Conservation (phyloP, 2,888 invertebrate genomes). For the Caradrina kadenii region DNA sequence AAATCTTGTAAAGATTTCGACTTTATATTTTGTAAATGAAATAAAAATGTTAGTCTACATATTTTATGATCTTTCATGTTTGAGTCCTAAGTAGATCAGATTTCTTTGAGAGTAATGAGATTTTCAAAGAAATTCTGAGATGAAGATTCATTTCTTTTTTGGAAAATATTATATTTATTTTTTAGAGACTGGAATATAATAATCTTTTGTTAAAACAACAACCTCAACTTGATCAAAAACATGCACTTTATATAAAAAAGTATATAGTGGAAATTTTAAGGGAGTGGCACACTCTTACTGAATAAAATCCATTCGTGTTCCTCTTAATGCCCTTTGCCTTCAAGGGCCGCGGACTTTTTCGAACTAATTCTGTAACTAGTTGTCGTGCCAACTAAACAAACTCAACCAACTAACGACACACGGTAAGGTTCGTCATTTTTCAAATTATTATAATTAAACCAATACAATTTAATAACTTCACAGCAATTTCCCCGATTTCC, state of each 20-base stretch:
- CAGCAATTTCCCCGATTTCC: constrained; percentile 67
- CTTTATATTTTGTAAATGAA: constrained; percentile 6
- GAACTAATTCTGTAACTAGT: too few species aligned
- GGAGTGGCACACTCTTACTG: too few species aligned
- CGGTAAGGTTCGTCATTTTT: neutral
- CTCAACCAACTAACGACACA: neutral
- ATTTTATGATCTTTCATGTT: constrained; percentile 20
- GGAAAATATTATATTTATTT: neutral
- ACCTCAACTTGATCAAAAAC: neutral
- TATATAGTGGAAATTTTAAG: too few species aligned
- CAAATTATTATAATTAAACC: constrained; percentile 23
- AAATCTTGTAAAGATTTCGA: neutral
- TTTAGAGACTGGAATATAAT: neutral
- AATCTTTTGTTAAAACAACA: neutral
- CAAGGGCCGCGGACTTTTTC: too few species aligned
- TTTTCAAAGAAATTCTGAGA: constrained; percentile 4
- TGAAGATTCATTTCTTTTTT: neutral
- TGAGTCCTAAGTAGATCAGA: neutral
- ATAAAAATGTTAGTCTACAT: neutral
- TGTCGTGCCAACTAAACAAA: neutral
- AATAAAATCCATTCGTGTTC: too few species aligned
- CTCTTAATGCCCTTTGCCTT: too few species aligned
- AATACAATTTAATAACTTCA: constrained; percentile 33
- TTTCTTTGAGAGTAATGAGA: constrained; percentile 2
- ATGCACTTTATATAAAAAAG: too few species aligned